Percentiles rank a stretch among this genome's conserved stretches.
Conservation (phyloP, 2,113 vertebrate genomes). For the Tragelaphus strepsiceros region DNA sequence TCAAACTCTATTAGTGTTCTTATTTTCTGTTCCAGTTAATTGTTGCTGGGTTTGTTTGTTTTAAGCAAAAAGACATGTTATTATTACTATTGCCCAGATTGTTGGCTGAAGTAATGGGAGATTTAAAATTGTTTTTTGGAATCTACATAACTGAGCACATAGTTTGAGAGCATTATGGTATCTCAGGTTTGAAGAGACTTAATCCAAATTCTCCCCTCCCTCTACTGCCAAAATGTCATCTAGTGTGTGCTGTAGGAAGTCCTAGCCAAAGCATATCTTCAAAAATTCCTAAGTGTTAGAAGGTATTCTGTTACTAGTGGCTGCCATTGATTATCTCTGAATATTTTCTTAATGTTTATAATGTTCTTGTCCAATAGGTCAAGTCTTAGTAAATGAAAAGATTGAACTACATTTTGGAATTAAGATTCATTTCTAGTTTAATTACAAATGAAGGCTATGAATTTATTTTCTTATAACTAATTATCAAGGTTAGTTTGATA, state of each 20-base stretch:
- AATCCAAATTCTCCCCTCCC: neutral
- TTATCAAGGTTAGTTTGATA: neutral
- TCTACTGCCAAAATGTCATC: neutral
- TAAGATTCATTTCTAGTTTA: neutral
- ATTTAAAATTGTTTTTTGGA: neutral
- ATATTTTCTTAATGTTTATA: neutral
- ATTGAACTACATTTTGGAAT: neutral
- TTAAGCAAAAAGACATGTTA: constrained; percentile 11
- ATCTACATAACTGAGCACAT: neutral
- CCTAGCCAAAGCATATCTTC: neutral
- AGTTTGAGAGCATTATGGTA: neutral
- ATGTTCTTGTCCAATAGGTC: neutral
- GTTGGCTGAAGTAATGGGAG: neutral
- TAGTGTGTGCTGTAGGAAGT: neutral
- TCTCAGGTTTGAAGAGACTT: neutral
- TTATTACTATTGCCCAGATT: neutral
- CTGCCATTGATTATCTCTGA: neutral
- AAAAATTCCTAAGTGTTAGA: neutral
- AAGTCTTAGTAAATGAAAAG: neutral
- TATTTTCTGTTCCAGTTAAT: constrained; percentile 53
- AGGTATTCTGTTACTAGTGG: neutral
- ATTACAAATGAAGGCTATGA: neutral
- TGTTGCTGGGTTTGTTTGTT: neutral
- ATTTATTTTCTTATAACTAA: neutral
- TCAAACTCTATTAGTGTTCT: constrained; percentile 64